Base-by-base conservation (phyloP, 2,888 invertebrate species). In the Bembecia ichneumoniformis region DNA sequence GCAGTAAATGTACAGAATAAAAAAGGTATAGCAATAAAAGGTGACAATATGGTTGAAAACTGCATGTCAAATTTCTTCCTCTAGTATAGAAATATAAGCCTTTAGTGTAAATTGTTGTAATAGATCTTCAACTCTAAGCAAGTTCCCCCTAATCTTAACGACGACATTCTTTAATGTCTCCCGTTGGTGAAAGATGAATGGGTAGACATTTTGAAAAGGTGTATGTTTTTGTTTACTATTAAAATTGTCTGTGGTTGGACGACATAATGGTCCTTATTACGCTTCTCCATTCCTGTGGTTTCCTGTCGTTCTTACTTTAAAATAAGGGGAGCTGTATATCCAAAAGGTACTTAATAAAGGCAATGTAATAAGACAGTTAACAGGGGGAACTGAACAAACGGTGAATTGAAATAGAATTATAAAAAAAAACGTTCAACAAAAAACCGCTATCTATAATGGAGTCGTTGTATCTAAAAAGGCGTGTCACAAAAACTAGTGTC, bases 81-180 rank as follows among this genome's bases (percentile, higher is more conserved):
- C 40, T 47, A 44, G 53, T 50, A 28, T 28, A 56, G 50, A 58
- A 56, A 52, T 56, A 58, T 63, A 59, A 60, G 62, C 63, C 53
- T 58, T 56, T 56, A 55, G 56, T 51, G 55, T 57, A 60, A 62
- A 71, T 59, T 54, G 62, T 63, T 16, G 66, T 64, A 68, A 79
- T 63, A 64, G 74, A 67, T 81, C 61, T 77, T 70, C 80, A 74
- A 72, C 66, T 74, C 74, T 77, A 72, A 68, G 58, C 60, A 64
- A 66, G 66, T 58, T 72, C 75, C 76, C 82, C 77, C 82, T 81
- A 78, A 82, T 63, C 69, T 78, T 80, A 77, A 77, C 77, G 69
- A 75, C 72, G 80, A 82, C 84, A 86, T 86, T 86, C 77, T 84
- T 84, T 82, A 83, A 82, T 77, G 83, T 82, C 82, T 76, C 73